phyloP scores from a whole-genome alignment of 2,113 vertebrate species.

The Ammodytes marinus region DNA sequence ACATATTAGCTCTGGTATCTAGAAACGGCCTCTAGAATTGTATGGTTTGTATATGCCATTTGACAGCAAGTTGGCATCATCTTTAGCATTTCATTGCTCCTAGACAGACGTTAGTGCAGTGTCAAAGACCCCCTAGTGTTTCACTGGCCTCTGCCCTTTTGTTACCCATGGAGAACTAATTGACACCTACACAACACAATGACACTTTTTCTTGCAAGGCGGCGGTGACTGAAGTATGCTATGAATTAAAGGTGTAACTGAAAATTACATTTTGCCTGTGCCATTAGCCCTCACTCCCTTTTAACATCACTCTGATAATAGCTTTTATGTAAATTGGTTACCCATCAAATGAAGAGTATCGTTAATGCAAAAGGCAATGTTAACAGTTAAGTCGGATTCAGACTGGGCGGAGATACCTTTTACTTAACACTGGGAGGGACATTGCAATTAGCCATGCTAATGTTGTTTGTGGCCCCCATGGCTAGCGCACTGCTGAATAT shows the following conservation, averaged over 20 bases:
- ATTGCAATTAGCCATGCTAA: constrained; percentile 42
- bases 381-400: constrained; percentile 1
- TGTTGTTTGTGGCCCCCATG: constrained; percentile 17
- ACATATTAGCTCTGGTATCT: neutral
- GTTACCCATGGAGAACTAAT: constrained; percentile 52
- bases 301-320: constrained; percentile 39
- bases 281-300: neutral
- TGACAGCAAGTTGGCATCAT: neutral
- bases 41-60: neutral
- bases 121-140: constrained; percentile 55
- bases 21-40: neutral
- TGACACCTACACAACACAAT: constrained; percentile 53
- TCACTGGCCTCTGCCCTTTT: constrained; percentile 49
- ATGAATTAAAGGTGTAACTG: constrained; percentile 26
- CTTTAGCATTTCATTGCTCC: constrained; percentile 33
- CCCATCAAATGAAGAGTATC: neutral
- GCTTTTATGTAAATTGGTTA: constrained; percentile 38
- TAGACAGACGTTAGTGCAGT: constrained; percentile 39
- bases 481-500: neutral
- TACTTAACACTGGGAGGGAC: constrained; percentile 28
- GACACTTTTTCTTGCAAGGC: constrained; percentile 29
- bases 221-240: constrained; percentile 1
- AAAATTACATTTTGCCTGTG: constrained; percentile 41
- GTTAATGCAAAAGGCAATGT: constrained; percentile 2
- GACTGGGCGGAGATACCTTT: constrained; percentile 32